Evolutionary conservation across 1,140 invertebrate species (phyloP).

Genomic region (Idris sp.): DNA sequence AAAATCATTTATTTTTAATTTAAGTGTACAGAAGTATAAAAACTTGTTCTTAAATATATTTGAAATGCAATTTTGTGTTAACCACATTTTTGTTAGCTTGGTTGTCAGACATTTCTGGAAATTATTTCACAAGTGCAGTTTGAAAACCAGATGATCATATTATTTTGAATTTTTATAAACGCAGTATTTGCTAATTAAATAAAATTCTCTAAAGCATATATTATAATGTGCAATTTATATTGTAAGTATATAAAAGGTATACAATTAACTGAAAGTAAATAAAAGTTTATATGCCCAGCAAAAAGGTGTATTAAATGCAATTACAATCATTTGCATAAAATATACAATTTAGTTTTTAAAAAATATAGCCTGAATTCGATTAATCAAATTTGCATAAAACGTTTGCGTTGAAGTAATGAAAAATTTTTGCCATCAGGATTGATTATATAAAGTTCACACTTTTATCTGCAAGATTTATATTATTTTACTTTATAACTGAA

Average conservation of each 20-base stretch:
- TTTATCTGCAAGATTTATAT: conserved; percentile 7
- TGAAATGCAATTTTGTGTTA: conserved; percentile 27
- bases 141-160: conserved; percentile 14
- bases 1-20: conserved; percentile 18
- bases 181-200: conserved; percentile 21
- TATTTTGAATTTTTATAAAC: conserved; percentile 1
- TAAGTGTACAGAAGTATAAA: conserved; percentile 2
- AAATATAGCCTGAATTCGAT: conserved; percentile 46
- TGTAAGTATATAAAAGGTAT: conserved; percentile 17
- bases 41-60: conserved; percentile 16
- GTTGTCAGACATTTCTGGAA: conserved; percentile 15
- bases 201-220: conserved; percentile 20
- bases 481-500: no score
- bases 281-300: conserved; percentile 28
- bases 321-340: conserved; percentile 22
- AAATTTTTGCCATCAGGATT: conserved; percentile 4
- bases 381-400: conserved; percentile 32
- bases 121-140: conserved; percentile 11
- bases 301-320: conserved; percentile 28
- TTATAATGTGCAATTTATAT: neutral
- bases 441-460: conserved; percentile 14
- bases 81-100: conserved; percentile 11
- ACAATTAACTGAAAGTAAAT: conserved; percentile 27
- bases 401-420: conserved; percentile 24
- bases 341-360: conserved; percentile 31